These are phyloP conservation scores for Volucella bombylans DNA, from an alignment of 2,888 invertebrate species.

Conservation along the genomic window DNA sequence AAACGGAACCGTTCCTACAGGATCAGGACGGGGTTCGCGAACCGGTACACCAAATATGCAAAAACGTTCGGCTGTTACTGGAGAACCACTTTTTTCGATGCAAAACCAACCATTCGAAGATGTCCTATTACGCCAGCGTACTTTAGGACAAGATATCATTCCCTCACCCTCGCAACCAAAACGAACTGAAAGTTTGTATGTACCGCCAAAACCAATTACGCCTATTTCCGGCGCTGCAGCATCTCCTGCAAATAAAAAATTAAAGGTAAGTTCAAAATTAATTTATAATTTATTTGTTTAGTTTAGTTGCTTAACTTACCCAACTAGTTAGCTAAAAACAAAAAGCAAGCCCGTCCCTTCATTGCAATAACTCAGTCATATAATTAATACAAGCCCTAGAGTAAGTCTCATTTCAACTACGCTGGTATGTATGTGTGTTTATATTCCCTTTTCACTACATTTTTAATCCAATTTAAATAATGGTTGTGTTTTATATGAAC, in stretches of 20 bases:
- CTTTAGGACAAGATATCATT: slow-evolving; percentile 93
- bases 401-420: slow-evolving; percentile 7
- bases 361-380: slow-evolving; percentile 11
- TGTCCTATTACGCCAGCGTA: slow-evolving; percentile 90
- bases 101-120: slow-evolving; percentile 90
- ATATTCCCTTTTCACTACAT: not conserved
- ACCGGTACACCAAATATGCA: slow-evolving; percentile 83
- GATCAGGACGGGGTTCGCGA: slow-evolving; percentile 82
- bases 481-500: not conserved
- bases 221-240: slow-evolving; percentile 80
- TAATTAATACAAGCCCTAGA: slow-evolving; percentile 3
- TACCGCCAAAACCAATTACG: slow-evolving; percentile 85
- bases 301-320: slow-evolving; percentile 15
- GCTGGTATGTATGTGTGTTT: slow-evolving; percentile 34
- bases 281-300: not conserved
- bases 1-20: slow-evolving; percentile 87
- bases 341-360: not conserved
- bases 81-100: slow-evolving; percentile 82
- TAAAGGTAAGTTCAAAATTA: slow-evolving; percentile 79
- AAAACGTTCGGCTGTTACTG: slow-evolving; percentile 79
- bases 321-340: slow-evolving; percentile 18
- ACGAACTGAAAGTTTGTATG: slow-evolving; percentile 94
- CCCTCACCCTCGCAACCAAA: slow-evolving; percentile 94
- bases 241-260: slow-evolving; percentile 82
- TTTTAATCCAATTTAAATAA: not conserved